Evolutionary conservation across 2,888 invertebrate genomes (phyloP).

Genomic region (Erebia palarica): DNA sequence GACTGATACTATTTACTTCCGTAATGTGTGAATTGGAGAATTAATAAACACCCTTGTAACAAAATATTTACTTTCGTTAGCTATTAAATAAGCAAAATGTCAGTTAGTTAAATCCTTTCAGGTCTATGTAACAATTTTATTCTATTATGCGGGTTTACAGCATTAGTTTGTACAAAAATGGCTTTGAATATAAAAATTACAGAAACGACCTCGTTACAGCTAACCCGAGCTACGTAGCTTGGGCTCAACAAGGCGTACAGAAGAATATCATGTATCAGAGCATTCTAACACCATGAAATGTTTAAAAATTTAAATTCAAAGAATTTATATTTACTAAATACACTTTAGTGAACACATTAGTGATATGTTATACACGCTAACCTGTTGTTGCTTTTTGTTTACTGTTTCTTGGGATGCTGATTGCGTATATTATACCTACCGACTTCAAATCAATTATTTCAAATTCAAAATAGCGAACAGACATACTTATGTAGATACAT

Average conservation of each 20-base stretch:
- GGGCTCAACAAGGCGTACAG: slow-evolving; percentile 10
- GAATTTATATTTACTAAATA: not conserved
- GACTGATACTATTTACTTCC: too few relatives aligned
- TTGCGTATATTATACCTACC: too few relatives aligned
- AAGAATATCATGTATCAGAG: slow-evolving; percentile 17
- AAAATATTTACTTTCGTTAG: too few relatives aligned
- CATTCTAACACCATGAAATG: not conserved
- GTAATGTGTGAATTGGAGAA: too few relatives aligned
- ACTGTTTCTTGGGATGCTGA: too few relatives aligned
- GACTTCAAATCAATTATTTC: too few relatives aligned
- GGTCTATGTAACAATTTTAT: slow-evolving; percentile 18
- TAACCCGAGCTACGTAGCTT: slow-evolving; percentile 19
- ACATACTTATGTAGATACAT: too few relatives aligned
- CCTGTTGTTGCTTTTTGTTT: too few relatives aligned
- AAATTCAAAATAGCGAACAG: too few relatives aligned
- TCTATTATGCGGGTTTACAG: slow-evolving; percentile 20
- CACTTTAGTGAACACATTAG: too few relatives aligned
- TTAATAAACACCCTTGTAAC: too few relatives aligned
- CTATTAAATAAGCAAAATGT: not conserved
- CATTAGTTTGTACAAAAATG: slow-evolving; percentile 19
- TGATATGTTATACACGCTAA: too few relatives aligned
- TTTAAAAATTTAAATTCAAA: not conserved
- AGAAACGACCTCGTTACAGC: slow-evolving; percentile 18
- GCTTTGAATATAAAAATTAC: slow-evolving; percentile 23
- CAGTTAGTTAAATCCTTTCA: not conserved